A percentile compares a stretch with the other conserved stretches of the same genome.
Evolutionary conservation across 2,113 vertebrate species (phyloP).

Genomic region (Eulemur rufifrons): DNA sequence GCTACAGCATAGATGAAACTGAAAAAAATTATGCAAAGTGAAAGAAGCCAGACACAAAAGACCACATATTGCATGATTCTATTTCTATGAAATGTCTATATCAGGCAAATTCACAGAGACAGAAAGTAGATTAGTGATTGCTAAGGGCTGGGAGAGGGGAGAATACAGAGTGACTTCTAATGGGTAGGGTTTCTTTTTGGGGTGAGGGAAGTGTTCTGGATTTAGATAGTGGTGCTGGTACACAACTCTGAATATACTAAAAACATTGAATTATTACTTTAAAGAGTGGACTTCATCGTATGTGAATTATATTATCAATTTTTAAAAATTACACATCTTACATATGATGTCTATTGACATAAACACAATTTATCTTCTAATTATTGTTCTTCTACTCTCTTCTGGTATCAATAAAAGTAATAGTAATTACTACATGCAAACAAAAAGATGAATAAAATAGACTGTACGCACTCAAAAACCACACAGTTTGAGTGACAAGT

Average conservation of each 20-base stretch:
- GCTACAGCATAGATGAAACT: neutral
- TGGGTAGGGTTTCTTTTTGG: neutral
- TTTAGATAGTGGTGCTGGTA: neutral
- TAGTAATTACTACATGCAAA: neutral
- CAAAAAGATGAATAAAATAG: neutral
- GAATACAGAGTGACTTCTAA: neutral
- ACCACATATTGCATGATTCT: neutral
- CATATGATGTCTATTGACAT: neutral
- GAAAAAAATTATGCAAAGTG: neutral
- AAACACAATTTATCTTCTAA: neutral
- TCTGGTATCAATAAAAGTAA: slow-evolving; percentile 35
- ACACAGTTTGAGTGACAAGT: neutral
- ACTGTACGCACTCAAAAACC: neutral
- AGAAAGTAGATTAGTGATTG: neutral
- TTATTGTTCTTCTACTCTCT: neutral
- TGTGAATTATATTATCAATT: neutral
- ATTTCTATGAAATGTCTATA: neutral
- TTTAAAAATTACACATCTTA: neutral
- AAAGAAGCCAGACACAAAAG: neutral
- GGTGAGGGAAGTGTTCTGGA: slow-evolving; percentile 7
- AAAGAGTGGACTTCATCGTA: neutral
- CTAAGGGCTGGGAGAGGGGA: neutral
- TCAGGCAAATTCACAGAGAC: neutral
- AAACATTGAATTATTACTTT: neutral
- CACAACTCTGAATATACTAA: neutral